Evolutionary conservation across 30 jellyfish, hydroid and myxozoan genomes (phyloP).

Genomic region (Pseudorhiza aurosa): DNA sequence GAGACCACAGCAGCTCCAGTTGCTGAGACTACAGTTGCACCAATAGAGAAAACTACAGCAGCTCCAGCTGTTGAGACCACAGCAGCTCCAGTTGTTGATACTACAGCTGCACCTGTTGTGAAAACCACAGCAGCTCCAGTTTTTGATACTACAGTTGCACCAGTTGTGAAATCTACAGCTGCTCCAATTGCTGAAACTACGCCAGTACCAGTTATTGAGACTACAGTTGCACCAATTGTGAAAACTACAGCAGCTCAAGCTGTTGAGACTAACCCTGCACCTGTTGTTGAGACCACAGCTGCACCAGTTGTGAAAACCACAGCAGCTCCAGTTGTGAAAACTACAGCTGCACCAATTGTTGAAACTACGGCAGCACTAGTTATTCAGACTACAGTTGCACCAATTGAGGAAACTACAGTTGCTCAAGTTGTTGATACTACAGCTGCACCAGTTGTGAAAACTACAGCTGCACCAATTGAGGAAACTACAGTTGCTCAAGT

Average conservation of each 20-base stretch:
- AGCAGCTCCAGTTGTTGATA: neutral
- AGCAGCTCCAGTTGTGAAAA: neutral
- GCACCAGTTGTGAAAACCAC: neutral
- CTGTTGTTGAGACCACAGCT: slow-evolving; percentile 15
- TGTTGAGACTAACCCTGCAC: slow-evolving; percentile 18
- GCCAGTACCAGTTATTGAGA: neutral
- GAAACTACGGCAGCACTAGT: slow-evolving; percentile 9
- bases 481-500: neutral
- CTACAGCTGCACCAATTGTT: slow-evolving; percentile 28
- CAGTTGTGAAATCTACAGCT: slow-evolving; percentile 18
- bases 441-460: slow-evolving; percentile 1
- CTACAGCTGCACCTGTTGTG: slow-evolving; percentile 12
- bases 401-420: neutral
- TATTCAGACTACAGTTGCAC: neutral
- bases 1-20: slow-evolving; percentile 16
- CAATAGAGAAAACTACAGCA: slow-evolving; percentile 3
- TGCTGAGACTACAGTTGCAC: neutral
- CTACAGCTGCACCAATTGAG: slow-evolving; percentile 8
- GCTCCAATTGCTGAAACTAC: slow-evolving; percentile 24
- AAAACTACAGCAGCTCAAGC: slow-evolving; percentile 15
- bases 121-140: slow-evolving; percentile 30
- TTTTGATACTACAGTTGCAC: slow-evolving; percentile 19
- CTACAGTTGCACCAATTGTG: neutral
- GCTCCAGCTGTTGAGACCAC: slow-evolving; percentile 9
- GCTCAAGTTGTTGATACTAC: neutral